Conservation (phyloP, 2,113 vertebrate species). For the Megaceryle maxima region DNA sequence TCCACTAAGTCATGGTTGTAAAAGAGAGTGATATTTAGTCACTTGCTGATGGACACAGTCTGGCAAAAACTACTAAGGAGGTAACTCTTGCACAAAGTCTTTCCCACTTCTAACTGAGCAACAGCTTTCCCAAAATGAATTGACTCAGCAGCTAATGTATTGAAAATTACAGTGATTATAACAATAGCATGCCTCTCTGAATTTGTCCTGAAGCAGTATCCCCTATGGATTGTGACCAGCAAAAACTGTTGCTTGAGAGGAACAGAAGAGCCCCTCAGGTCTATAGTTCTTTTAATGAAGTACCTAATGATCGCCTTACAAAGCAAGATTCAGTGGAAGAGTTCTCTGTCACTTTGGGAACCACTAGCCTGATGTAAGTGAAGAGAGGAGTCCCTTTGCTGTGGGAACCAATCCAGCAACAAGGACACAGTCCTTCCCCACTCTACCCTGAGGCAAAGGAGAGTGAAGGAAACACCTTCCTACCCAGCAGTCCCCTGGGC, state of each 20-base stretch:
- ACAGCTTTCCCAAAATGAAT: neutral
- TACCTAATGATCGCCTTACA: neutral
- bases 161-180: neutral
- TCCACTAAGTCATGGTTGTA: neutral
- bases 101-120: neutral
- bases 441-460: neutral
- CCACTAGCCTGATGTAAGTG: neutral
- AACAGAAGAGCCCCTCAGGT: neutral
- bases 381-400: neutral
- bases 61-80: neutral
- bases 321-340: neutral
- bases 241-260: neutral
- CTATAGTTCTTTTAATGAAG: neutral
- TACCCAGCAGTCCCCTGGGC: no score
- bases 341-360: neutral
- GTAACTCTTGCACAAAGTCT: neutral
- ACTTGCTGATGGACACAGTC: neutral
- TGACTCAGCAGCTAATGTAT: neutral
- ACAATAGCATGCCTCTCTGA: neutral
- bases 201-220: neutral
- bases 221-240: neutral
- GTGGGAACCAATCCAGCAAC: neutral
- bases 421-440: neutral
- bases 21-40: neutral
- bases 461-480: neutral